Evolutionary conservation across 2,888 invertebrate genomes (phyloP).

Genomic region (Thyatira batis): DNA sequence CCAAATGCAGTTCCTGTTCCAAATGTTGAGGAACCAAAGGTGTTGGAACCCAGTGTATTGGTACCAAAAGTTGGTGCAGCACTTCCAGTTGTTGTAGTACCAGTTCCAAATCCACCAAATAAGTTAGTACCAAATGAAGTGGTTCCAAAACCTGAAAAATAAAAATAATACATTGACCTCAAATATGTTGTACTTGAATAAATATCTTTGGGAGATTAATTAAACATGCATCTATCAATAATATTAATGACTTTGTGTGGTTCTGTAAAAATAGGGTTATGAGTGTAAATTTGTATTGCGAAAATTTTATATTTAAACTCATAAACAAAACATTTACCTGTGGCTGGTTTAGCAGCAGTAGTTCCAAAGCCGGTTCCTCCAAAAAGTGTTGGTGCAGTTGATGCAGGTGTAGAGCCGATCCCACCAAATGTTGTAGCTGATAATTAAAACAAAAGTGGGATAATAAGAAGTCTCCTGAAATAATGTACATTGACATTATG

Average conservation of each 20-base stretch:
- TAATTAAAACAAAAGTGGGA: constrained; percentile 9
- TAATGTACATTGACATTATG: too few relatives aligned
- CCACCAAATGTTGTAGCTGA: constrained; percentile 76
- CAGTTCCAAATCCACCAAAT: constrained; percentile 48
- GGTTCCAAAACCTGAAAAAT: constrained; percentile 57
- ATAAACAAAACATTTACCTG: too few relatives aligned
- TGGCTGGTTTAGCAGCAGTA: constrained; percentile 70
- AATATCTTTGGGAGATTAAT: background rate
- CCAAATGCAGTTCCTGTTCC: constrained; percentile 67
- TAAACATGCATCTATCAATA: too few relatives aligned
- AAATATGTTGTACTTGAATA: constrained; percentile 3
- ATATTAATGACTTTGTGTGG: too few relatives aligned
- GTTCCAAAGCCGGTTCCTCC: constrained; percentile 75
- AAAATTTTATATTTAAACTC: background rate
- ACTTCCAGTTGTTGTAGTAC: constrained; percentile 58
- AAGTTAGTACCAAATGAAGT: constrained; percentile 48
- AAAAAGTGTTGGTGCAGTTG: constrained; percentile 80
- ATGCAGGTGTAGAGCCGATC: constrained; percentile 74
- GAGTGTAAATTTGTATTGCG: too few relatives aligned
- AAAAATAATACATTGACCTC: constrained; percentile 3
- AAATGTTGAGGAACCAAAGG: constrained; percentile 49
- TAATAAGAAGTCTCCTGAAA: background rate
- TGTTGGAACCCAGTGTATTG: constrained; percentile 56
- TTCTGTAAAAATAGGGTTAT: too few relatives aligned
- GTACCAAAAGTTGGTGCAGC: constrained; percentile 60